These are phyloP conservation scores for Saxidomus purpurata DNA, from an alignment of 1,140 invertebrate species.

Conservation along the genomic window DNA sequence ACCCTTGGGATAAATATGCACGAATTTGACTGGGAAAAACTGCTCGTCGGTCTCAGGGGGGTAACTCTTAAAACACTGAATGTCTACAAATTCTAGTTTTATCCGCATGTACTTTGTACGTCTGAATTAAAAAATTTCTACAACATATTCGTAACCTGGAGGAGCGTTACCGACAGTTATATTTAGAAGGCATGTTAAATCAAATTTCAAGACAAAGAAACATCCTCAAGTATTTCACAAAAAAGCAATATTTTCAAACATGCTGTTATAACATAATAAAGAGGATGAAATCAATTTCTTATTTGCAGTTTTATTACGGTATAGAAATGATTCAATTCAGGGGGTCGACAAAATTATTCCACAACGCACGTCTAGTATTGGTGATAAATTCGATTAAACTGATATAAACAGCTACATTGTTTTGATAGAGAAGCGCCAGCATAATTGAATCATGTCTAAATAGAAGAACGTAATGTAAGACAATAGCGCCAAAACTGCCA, in stretches of 20 bases:
- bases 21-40: too few species aligned
- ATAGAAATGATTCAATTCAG: not conserved
- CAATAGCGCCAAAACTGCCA: slow-evolving; percentile 25
- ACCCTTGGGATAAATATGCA: too few species aligned
- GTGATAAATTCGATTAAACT: slow-evolving; percentile 26
- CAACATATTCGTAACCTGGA: too few species aligned
- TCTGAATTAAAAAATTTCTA: too few species aligned
- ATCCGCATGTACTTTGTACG: too few species aligned
- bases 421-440: slow-evolving; percentile 34
- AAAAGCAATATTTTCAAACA: not conserved
- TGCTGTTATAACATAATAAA: not conserved
- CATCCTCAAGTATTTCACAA: not conserved
- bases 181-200: too few species aligned
- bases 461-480: slow-evolving; percentile 9
- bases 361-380: not conserved
- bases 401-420: slow-evolving; percentile 18
- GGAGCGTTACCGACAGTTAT: too few species aligned
- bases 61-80: too few species aligned
- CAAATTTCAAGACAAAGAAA: too few species aligned
- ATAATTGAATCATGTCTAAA: slow-evolving; percentile 39
- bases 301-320: slow-evolving; percentile 7
- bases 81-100: too few species aligned
- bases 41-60: too few species aligned
- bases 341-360: slow-evolving; percentile 6
- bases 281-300: not conserved